Evolutionary conservation across 2,797 vertebrate genomes (phyloP).

Genomic region (Sebastes oblongus): DNA sequence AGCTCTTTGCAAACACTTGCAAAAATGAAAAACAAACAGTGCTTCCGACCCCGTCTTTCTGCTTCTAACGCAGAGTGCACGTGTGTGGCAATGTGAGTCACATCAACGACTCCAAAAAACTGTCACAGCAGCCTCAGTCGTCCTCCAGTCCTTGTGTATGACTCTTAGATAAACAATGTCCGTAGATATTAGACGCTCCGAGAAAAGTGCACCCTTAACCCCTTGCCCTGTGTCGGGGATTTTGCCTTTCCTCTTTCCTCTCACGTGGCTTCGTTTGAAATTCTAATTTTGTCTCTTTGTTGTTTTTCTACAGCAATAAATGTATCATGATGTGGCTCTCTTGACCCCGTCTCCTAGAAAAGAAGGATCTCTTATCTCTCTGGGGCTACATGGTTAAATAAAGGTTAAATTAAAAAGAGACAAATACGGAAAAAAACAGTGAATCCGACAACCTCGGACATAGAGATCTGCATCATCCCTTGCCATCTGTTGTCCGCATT

Average conservation of each 20-base stretch:
- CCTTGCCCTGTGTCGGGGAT: slow-evolving; percentile 6
- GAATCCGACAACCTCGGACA: slow-evolving; percentile 16
- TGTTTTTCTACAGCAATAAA: slow-evolving; percentile 8
- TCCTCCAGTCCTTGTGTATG: background rate
- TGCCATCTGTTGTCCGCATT: slow-evolving; percentile 35
- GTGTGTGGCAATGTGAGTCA: background rate
- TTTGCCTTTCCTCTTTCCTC: slow-evolving; percentile 12
- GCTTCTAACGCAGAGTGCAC: background rate
- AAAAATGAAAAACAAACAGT: background rate
- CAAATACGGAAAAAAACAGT: slow-evolving; percentile 6
- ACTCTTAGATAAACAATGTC: slow-evolving; percentile 27
- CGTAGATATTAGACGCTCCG: background rate
- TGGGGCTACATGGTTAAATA: slow-evolving; percentile 41
- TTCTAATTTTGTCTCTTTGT: slow-evolving; percentile 32
- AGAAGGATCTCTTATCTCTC: slow-evolving; percentile 40
- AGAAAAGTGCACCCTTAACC: slow-evolving; percentile 26
- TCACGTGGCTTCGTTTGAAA: slow-evolving; percentile 8
- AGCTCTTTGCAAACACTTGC: background rate
- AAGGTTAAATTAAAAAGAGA: slow-evolving; percentile 68
- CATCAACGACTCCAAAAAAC: background rate
- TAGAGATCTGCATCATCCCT: slow-evolving; percentile 49
- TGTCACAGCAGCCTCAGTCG: background rate
- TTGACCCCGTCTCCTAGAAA: slow-evolving; percentile 38
- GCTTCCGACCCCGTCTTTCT: background rate
- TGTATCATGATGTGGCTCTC: slow-evolving; percentile 16